Conservation (phyloP, 2,888 invertebrate species). For the Drosophila acutilabella region DNA sequence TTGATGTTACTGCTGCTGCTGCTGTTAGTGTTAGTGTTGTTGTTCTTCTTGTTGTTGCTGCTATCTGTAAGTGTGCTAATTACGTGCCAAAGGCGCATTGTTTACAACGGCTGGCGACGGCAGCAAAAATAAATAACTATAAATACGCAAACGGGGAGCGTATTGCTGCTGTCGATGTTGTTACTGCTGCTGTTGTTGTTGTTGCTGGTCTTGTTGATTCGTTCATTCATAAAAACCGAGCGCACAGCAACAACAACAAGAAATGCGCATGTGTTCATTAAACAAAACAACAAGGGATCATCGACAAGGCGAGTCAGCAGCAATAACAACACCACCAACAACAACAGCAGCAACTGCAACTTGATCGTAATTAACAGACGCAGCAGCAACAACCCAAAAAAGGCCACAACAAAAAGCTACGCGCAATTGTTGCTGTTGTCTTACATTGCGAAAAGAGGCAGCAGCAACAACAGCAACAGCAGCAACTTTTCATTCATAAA, state of each 20-base stretch:
- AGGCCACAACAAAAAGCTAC: slow-evolving; percentile 54
- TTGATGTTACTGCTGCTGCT: slow-evolving; percentile 14
- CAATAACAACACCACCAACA: slow-evolving; percentile 9
- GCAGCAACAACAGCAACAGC: slow-evolving; percentile 33
- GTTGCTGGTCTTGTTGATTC: slow-evolving; percentile 38
- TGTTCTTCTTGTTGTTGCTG: slow-evolving; percentile 32
- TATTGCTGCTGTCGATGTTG: slow-evolving; percentile 38
- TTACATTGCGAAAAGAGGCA: slow-evolving; percentile 56
- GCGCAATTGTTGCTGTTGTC: slow-evolving; percentile 61
- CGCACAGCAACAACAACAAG: slow-evolving; percentile 47
- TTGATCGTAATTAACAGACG: slow-evolving; percentile 67
- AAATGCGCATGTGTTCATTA: slow-evolving; percentile 58
- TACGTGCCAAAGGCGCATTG: slow-evolving; percentile 78
- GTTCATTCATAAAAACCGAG: slow-evolving; percentile 76
- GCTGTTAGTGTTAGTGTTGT: slow-evolving; percentile 8
- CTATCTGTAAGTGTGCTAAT: slow-evolving; percentile 74
- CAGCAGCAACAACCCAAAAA: slow-evolving; percentile 43
- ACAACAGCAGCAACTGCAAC: slow-evolving; percentile 44
- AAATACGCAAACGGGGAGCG: slow-evolving; percentile 57
- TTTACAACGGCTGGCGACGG: slow-evolving; percentile 66
- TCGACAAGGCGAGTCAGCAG: slow-evolving; percentile 9
- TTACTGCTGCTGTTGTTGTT: slow-evolving; percentile 19
- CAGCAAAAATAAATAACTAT: slow-evolving; percentile 71
- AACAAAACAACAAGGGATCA: slow-evolving; percentile 52
- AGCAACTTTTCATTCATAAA: slow-evolving; percentile 71